These are phyloP conservation scores for Gila orcuttii DNA, from an alignment of 2,113 vertebrate species.

Conservation along the genomic window DNA sequence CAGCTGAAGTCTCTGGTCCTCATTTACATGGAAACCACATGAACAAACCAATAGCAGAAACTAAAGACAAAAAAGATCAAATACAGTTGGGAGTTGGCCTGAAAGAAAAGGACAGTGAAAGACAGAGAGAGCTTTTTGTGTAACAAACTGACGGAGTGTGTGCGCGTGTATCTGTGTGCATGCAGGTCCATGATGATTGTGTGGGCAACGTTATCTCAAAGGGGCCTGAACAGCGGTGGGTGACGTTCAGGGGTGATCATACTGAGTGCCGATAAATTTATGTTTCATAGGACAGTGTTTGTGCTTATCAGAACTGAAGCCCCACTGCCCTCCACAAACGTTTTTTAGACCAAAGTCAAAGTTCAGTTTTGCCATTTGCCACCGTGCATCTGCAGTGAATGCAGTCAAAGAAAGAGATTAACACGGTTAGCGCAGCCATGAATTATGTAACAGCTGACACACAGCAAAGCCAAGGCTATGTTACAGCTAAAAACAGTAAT, in stretches of 20 bases:
- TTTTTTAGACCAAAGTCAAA: constrained; percentile 43
- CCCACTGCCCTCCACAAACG: constrained; percentile 25
- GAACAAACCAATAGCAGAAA: constrained; percentile 14
- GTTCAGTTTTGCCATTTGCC: constrained; percentile 33
- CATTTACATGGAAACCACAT: constrained; percentile 44
- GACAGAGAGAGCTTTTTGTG: background rate
- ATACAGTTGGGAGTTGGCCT: background rate
- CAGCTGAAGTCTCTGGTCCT: background rate
- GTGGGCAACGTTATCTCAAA: constrained; percentile 62
- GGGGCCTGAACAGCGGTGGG: constrained; percentile 58
- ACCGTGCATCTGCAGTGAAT: constrained; percentile 12
- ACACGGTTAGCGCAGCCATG: constrained; percentile 3
- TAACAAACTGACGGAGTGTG: background rate
- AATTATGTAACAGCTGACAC: constrained; percentile 41
- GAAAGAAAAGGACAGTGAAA: background rate
- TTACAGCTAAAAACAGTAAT: constrained; percentile 43
- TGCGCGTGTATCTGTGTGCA: background rate
- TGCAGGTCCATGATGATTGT: constrained; percentile 30
- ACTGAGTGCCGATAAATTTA: constrained; percentile 62
- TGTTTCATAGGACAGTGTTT: constrained; percentile 46
- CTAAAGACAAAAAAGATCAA: constrained; percentile 7
- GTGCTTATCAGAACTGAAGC: constrained; percentile 67
- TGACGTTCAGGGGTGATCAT: constrained; percentile 42
- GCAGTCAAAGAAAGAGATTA: constrained; percentile 25
- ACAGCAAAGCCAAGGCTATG: constrained; percentile 4